Evolutionary conservation across 2,797 vertebrate species (phyloP).

Genomic region (Phoeniculus purpureus): DNA sequence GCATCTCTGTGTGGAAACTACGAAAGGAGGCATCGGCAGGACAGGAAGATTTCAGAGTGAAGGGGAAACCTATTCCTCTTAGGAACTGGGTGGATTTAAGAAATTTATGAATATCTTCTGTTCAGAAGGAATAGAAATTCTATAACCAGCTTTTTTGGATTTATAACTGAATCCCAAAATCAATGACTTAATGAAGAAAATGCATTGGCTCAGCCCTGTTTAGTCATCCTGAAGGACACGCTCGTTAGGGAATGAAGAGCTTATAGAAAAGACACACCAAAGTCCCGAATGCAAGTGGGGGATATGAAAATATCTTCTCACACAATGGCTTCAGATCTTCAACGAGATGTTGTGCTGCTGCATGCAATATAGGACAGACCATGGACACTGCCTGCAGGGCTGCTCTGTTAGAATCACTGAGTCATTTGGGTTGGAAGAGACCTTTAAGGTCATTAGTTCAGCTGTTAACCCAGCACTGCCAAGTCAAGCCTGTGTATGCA

Average conservation of each 20-base stretch:
- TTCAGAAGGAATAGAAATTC: neutral
- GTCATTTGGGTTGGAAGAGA: too few species aligned
- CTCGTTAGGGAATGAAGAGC: neutral
- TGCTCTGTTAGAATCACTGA: neutral
- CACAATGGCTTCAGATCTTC: accelerated
- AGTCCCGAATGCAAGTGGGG: neutral
- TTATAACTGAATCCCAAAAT: neutral
- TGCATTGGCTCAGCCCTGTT: neutral
- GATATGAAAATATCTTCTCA: neutral
- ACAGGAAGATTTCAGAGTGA: neutral
- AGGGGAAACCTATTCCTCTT: neutral
- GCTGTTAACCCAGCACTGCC: too few species aligned
- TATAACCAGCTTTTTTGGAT: neutral
- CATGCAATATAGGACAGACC: accelerated
- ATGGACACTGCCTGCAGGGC: accelerated
- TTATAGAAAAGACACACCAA: accelerated
- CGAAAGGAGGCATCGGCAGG: neutral
- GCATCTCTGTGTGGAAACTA: neutral
- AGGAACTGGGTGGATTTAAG: neutral
- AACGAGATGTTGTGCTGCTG: neutral
- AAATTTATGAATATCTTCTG: neutral
- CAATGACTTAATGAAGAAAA: neutral
- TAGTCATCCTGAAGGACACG: too few species aligned
- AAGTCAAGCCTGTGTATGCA: too few species aligned
- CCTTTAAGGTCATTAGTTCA: too few species aligned